Evolutionary conservation across 2,888 invertebrate genomes (phyloP).

Genomic region (Plagiodera versicolora): DNA sequence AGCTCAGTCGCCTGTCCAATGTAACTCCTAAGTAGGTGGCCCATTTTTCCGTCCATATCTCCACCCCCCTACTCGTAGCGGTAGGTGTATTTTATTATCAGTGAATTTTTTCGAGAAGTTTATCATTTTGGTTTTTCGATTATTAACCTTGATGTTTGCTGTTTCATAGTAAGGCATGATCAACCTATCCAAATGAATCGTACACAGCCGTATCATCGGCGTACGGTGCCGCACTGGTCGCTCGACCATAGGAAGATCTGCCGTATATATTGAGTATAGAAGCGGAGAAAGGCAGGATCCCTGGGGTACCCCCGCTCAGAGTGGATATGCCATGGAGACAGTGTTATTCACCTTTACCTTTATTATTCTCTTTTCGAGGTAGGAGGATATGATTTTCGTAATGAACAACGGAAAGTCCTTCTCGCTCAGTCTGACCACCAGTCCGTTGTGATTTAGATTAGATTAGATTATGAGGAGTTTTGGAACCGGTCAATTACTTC

Average conservation of each 20-base stretch:
- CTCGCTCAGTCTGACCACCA: conserved; percentile 4
- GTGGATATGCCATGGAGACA: not conserved
- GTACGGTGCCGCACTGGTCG: not conserved
- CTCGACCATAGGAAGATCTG: not conserved
- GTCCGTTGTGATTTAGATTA: conserved; percentile 8
- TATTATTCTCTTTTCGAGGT: not conserved
- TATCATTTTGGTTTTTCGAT: not conserved
- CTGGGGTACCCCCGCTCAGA: not conserved
- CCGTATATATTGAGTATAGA: not conserved
- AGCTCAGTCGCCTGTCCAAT: not conserved
- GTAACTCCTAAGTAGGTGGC: not conserved
- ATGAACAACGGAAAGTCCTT: not conserved
- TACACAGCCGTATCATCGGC: not conserved
- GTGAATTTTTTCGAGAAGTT: not conserved
- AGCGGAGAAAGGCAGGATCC: not conserved
- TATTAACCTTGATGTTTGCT: not conserved
- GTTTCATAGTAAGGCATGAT: not conserved
- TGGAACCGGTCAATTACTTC: too few relatives aligned
- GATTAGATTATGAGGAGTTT: too few relatives aligned
- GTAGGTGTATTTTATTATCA: not conserved
- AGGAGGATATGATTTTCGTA: not conserved
- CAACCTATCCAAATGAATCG: not conserved
- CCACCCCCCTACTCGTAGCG: not conserved
- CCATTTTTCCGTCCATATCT: not conserved
- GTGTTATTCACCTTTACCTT: not conserved